Percentiles rank a stretch among this genome's conserved stretches.
These are phyloP conservation scores for Probosciger aterrimus DNA, from an alignment of 2,113 vertebrate species.

Conservation along the genomic window DNA sequence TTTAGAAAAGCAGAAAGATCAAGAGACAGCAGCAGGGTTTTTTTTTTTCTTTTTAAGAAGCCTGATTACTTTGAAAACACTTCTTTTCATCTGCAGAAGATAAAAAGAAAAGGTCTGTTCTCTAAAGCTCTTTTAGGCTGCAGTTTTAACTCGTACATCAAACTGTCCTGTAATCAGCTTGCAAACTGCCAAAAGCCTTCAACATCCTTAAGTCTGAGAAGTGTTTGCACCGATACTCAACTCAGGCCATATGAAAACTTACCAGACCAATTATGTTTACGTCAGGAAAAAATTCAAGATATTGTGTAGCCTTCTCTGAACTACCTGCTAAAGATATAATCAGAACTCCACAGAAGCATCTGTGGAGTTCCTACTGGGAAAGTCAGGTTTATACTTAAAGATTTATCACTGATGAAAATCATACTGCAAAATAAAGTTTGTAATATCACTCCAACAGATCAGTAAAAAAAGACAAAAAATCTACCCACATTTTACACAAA, in stretches of 20 bases:
- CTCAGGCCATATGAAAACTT: neutral
- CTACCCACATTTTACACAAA: neutral
- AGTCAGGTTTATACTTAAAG: neutral
- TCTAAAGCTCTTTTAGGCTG: neutral
- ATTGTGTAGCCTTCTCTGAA: accelerated
- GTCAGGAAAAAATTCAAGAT: neutral
- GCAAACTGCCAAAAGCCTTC: neutral
- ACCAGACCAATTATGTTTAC: neutral
- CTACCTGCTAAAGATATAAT: neutral
- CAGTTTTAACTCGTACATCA: neutral
- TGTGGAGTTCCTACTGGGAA: neutral
- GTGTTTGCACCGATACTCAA: neutral
- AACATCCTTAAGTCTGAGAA: neutral
- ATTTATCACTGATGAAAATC: neutral
- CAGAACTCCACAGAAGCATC: neutral
- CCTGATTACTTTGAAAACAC: neutral
- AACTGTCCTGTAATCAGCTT: neutral
- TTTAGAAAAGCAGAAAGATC: neutral
- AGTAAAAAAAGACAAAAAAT: neutral
- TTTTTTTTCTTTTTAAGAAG: neutral
- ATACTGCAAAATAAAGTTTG: neutral
- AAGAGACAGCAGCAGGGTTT: neutral
- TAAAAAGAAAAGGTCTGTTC: neutral
- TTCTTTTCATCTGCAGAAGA: neutral
- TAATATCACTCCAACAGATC: neutral